Evolutionary conservation across 64 coral and sea anemone genomes (phyloP), one percentile per base, ranked within the genome.

Genomic region (Stichodactyla helianthus): DNA sequence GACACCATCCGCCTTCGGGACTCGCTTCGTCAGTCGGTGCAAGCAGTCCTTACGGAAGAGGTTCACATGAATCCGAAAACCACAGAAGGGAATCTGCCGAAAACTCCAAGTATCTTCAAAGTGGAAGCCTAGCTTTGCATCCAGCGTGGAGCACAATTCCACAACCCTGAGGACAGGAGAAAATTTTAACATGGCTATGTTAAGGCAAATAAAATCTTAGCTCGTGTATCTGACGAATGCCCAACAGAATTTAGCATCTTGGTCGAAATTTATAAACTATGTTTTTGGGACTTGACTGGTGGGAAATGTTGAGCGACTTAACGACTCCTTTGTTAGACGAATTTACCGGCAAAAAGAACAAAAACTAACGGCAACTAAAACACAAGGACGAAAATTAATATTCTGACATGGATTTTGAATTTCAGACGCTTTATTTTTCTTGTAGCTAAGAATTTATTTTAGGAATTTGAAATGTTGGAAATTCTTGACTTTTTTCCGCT

Each of bases 31-130:
- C 85, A 1, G 12, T 74, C 56, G 85, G 8, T 55, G 83, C 2
- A 81, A 26, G 6, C 52, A 62, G 50, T 71, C 86, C 51, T 20
- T 87, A 53, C 50, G 59, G 5, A 59, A 82, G 27, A 83, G 56
- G 14, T 26, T 63, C 82, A 44, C 52, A 86, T 51, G 90, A 91
- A 58, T 70, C 65, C 15, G 90, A 86, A 1, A 78, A 76, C 20
- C 20, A 59, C 17, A 54, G 59, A 77, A 86, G 61, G 16, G 89
- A 86, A 25, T 59, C 16, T 4, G 0, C 26, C 0, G 89, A 91
- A 5, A 86, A 77, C 26, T 64, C 89, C 10, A 91, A 91, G 12
- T 71, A 62, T 67, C 60, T 87, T 56, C 90, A 91, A 74, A 53
- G 51, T 18, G 84, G 84, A 23, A 77, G 84, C 44, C 15, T 87